A percentile compares a stretch with the other conserved stretches of the same genome.
These are phyloP conservation scores for Dermochelys coriacea DNA, from an alignment of 2,797 vertebrate genomes.

Conservation along the genomic window DNA sequence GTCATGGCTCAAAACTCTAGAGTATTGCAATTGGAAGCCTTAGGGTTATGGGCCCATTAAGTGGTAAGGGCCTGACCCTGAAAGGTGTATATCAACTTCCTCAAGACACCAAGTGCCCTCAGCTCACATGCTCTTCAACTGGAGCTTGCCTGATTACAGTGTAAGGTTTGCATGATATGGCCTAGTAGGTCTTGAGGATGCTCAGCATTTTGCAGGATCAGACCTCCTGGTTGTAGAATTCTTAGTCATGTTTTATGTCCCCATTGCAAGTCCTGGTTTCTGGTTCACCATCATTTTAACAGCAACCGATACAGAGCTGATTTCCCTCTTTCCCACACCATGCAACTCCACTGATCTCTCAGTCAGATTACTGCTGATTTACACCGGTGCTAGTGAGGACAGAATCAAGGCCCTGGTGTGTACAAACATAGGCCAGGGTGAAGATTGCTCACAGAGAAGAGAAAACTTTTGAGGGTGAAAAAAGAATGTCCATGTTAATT, in stretches of 20 bases:
- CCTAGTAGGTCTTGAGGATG: constrained; percentile 52
- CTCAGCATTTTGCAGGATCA: constrained; percentile 39
- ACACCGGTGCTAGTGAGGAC: constrained; percentile 65
- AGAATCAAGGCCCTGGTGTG: constrained; percentile 60
- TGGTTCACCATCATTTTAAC: constrained; percentile 60
- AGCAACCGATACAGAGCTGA: constrained; percentile 66
- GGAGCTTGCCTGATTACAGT: neutral
- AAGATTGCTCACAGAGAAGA: constrained; percentile 71
- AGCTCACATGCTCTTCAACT: neutral
- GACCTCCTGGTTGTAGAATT: neutral
- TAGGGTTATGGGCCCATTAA: neutral
- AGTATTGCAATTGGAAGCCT: neutral
- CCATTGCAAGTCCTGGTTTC: constrained; percentile 51
- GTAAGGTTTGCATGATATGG: neutral
- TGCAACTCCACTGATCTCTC: constrained; percentile 70
- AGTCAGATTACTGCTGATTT: constrained; percentile 64
- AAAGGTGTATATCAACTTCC: neutral
- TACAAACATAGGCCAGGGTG: constrained; percentile 66
- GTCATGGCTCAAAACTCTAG: neutral
- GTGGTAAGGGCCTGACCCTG: neutral
- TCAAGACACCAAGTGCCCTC: neutral
- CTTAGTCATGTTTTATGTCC: constrained; percentile 52
- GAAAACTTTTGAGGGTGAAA: constrained; percentile 56
- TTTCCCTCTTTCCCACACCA: constrained; percentile 53
- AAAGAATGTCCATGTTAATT: constrained; percentile 69